Conservation (phyloP, 2,113 vertebrate genomes). For the Sorex araneus region DNA sequence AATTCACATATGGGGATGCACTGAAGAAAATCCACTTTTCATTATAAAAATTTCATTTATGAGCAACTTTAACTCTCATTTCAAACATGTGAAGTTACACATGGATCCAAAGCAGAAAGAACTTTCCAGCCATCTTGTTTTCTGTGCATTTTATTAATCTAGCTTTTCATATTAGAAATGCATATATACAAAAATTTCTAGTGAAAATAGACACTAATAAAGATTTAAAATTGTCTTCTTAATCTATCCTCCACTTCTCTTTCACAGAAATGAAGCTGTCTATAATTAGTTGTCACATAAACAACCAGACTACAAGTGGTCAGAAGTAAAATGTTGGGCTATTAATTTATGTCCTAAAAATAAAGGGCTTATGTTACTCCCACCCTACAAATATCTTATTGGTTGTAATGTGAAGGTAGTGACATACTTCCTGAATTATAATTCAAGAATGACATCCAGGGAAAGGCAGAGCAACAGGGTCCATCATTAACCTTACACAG, state of each 20-base stretch:
- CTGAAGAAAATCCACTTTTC: too few relatives aligned
- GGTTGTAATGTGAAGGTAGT: background rate
- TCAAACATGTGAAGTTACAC: background rate
- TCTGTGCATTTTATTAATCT: background rate
- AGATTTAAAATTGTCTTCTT: background rate
- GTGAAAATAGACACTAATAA: background rate
- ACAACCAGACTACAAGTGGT: background rate
- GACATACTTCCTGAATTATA: background rate
- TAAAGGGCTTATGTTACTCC: background rate
- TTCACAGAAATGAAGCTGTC: background rate
- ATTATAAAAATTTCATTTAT: background rate
- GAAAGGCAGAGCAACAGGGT: background rate
- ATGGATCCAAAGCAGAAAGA: background rate
- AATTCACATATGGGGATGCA: too few relatives aligned
- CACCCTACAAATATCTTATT: background rate
- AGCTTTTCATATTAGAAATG: background rate
- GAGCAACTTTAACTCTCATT: background rate
- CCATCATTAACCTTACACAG: background rate
- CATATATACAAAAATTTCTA: background rate
- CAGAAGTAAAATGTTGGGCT: background rate
- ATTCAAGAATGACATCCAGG: background rate
- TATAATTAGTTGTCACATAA: background rate
- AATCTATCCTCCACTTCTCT: background rate
- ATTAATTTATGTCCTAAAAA: background rate
- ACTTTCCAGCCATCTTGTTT: background rate